These are phyloP conservation scores for Seira musarum DNA, from an alignment of 2,888 invertebrate species.

Conservation along the genomic window DNA sequence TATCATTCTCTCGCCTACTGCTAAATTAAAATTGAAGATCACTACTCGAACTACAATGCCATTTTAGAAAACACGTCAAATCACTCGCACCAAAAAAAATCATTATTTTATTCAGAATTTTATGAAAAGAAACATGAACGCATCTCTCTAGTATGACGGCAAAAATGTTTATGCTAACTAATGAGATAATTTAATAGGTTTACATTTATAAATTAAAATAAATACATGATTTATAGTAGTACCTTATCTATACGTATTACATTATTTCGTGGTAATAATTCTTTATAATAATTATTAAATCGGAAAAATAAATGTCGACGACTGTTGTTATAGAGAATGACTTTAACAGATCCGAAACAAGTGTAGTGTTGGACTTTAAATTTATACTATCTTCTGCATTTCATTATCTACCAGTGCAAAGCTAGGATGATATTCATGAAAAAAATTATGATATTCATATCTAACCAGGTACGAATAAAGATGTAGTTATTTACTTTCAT, in stretches of 20 bases:
- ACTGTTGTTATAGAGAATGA: conserved; percentile 15
- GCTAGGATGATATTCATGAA: too few species aligned
- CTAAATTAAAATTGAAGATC: too few species aligned
- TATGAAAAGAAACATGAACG: conserved; percentile 7
- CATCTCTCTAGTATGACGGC: conserved; percentile 11
- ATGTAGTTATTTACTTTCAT: too few species aligned
- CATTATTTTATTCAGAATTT: conserved; percentile 7
- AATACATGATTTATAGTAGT: neutral
- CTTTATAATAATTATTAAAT: conserved; percentile 9
- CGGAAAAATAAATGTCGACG: conserved; percentile 6
- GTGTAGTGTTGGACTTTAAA: too few species aligned
- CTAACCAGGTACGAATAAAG: too few species aligned
- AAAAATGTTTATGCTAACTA: conserved; percentile 11
- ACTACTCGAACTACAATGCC: neutral
- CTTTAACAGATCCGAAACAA: neutral
- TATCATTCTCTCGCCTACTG: too few species aligned
- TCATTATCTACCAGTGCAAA: too few species aligned
- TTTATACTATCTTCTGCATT: too few species aligned
- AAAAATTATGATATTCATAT: too few species aligned
- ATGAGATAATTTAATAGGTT: conserved; percentile 4
- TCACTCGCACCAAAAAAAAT: conserved; percentile 13
- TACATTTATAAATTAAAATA: conserved; percentile 3
- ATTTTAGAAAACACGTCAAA: conserved; percentile 8
- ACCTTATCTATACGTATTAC: conserved; percentile 14
- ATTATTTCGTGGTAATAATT: neutral